Evolutionary conservation across 2,113 vertebrate genomes (phyloP).

Genomic region (Ailurus styani): DNA sequence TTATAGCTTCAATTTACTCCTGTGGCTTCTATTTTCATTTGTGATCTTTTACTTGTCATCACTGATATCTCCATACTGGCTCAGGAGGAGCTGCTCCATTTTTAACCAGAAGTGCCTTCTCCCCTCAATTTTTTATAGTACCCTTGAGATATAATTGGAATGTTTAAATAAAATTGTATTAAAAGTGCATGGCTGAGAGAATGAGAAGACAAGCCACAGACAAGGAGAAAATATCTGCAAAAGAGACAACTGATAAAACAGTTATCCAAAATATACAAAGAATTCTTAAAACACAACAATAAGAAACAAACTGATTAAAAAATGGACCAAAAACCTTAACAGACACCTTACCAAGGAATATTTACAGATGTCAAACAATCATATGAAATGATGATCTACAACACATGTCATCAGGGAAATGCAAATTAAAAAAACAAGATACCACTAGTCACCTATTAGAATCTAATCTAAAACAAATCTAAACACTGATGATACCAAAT

Average conservation of each 20-base stretch:
- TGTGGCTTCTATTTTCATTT: not conserved
- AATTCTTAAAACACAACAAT: not conserved
- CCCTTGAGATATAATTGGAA: not conserved
- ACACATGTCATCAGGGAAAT: not conserved
- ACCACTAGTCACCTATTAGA: not conserved
- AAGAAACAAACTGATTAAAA: not conserved
- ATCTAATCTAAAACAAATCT: not conserved
- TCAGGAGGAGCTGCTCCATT: not conserved
- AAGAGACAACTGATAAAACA: not conserved
- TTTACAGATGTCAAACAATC: not conserved
- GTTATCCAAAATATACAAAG: not conserved
- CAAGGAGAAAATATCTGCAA: not conserved
- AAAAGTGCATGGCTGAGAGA: not conserved
- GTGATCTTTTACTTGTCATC: not conserved
- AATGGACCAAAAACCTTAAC: not conserved
- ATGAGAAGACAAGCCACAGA: not conserved
- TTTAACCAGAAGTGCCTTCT: not conserved
- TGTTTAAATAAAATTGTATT: not conserved
- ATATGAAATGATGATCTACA: not conserved
- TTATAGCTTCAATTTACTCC: not conserved
- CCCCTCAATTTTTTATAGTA: not conserved
- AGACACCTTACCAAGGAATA: not conserved
- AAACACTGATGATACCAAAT: not conserved
- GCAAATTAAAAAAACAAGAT: not conserved
- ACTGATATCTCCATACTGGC: not conserved